phyloP scores from a whole-genome alignment of 1,140 invertebrate genomes.

The Pteromalus puparum region DNA sequence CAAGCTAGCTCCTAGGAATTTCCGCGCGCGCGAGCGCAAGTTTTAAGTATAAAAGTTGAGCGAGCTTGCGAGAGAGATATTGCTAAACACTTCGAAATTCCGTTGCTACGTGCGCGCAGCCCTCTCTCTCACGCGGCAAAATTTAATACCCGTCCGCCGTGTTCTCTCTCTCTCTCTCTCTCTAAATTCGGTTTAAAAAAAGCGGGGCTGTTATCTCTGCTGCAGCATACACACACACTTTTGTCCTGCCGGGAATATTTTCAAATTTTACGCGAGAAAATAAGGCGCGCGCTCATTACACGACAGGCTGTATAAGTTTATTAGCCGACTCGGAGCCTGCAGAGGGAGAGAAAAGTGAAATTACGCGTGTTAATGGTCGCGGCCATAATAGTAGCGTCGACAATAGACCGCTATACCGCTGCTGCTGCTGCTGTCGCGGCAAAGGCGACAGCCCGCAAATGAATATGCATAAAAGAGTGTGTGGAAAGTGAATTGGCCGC shows the following conservation, averaged over 20 bases:
- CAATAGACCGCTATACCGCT: neutral
- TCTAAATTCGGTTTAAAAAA: neutral
- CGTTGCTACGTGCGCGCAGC: neutral
- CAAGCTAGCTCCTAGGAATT: neutral
- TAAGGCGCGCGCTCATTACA: neutral
- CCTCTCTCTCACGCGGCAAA: neutral
- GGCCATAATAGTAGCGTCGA: slow-evolving; percentile 36
- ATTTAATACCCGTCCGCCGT: neutral
- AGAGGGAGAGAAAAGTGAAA: slow-evolving; percentile 27
- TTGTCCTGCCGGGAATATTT: neutral
- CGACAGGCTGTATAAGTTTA: neutral
- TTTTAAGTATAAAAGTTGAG: slow-evolving; percentile 5
- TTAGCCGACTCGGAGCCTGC: neutral
- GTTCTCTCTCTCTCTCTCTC: neutral
- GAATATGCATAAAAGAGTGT: slow-evolving; percentile 68
- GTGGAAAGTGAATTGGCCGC: slow-evolving; percentile 65
- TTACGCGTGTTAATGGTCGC: slow-evolving; percentile 58
- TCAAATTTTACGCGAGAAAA: neutral
- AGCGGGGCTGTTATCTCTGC: too few species aligned
- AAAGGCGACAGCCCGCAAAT: slow-evolving; percentile 50
- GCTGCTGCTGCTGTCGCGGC: neutral
- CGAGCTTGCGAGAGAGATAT: neutral
- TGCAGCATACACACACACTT: too few species aligned
- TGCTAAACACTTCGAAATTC: slow-evolving; percentile 1
- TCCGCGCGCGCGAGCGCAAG: neutral